phyloP scores from a whole-genome alignment of 2,888 invertebrate genomes.

The Acleris emargana region DNA sequence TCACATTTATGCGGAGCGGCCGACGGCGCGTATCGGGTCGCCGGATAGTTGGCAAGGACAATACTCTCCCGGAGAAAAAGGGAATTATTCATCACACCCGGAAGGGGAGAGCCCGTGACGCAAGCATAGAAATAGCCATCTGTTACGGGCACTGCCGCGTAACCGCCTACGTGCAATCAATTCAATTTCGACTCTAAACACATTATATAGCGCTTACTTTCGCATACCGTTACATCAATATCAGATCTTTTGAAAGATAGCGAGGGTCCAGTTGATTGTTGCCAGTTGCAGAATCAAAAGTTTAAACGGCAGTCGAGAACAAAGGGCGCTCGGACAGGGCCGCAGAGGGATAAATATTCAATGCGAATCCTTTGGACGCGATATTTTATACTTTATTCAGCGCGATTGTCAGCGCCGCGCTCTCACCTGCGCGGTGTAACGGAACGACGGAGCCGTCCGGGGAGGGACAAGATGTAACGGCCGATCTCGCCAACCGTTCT shows the following conservation, averaged over 20 bases:
- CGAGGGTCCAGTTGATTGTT: conserved; percentile 81
- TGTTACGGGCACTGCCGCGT: conserved; percentile 53
- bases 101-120: conserved; percentile 83
- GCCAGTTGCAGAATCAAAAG: conserved; percentile 84
- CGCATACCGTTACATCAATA: conserved; percentile 19
- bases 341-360: conserved; percentile 79
- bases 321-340: conserved; percentile 78
- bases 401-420: conserved; percentile 60
- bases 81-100: conserved; percentile 84
- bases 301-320: conserved; percentile 82
- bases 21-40: conserved; percentile 80
- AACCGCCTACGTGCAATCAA: conserved; percentile 43
- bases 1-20: conserved; percentile 79
- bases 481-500: conserved; percentile 29
- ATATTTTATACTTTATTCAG: conserved; percentile 79
- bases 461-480: conserved; percentile 48
- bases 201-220: conserved; percentile 46
- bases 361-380: conserved; percentile 82
- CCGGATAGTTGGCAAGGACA: conserved; percentile 80
- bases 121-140: conserved; percentile 79
- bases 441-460: conserved; percentile 55
- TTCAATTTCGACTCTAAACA: conserved; percentile 42
- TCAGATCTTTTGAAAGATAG: conserved; percentile 62
- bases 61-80: conserved; percentile 79
- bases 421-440: conserved; percentile 76